Evolutionary conservation across 2,797 vertebrate species (phyloP).

Genomic region (Linurgus olivaceus): DNA sequence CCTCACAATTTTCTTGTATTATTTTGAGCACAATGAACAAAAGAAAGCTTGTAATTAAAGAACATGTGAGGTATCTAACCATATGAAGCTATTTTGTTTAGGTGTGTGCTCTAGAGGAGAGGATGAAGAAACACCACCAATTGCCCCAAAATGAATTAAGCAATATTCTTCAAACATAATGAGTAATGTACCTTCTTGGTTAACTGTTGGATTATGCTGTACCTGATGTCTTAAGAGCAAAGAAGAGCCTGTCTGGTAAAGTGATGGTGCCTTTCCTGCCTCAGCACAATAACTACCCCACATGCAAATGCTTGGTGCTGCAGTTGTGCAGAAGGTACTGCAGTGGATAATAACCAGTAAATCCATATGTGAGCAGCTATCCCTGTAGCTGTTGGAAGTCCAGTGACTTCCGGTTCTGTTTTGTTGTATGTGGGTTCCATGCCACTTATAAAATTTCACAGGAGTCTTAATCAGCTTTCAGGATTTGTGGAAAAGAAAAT

Average conservation of each 20-base stretch:
- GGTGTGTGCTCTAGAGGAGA: neutral
- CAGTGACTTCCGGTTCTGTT: neutral
- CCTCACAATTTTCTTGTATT: neutral
- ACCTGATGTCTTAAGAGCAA: neutral
- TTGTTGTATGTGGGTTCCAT: neutral
- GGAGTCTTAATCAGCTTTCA: neutral
- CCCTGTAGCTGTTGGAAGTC: neutral
- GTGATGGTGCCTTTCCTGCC: neutral
- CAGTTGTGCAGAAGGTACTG: neutral
- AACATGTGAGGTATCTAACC: neutral
- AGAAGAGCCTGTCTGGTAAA: neutral
- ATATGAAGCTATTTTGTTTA: neutral
- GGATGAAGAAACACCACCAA: neutral
- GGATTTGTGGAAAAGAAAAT: neutral
- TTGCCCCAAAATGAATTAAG: neutral
- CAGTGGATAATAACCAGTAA: neutral
- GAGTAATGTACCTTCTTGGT: neutral
- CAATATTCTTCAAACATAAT: neutral
- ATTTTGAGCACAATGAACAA: neutral
- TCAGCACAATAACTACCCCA: neutral
- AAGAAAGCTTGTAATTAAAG: neutral
- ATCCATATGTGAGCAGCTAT: fast-evolving
- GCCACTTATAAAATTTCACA: neutral
- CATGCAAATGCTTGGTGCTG: fast-evolving
- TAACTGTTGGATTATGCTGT: neutral